A percentile compares a stretch with the other conserved stretches of the same genome.
These are phyloP conservation scores for Hystrix brachyura DNA, from an alignment of 2,113 vertebrate species.

Conservation along the genomic window DNA sequence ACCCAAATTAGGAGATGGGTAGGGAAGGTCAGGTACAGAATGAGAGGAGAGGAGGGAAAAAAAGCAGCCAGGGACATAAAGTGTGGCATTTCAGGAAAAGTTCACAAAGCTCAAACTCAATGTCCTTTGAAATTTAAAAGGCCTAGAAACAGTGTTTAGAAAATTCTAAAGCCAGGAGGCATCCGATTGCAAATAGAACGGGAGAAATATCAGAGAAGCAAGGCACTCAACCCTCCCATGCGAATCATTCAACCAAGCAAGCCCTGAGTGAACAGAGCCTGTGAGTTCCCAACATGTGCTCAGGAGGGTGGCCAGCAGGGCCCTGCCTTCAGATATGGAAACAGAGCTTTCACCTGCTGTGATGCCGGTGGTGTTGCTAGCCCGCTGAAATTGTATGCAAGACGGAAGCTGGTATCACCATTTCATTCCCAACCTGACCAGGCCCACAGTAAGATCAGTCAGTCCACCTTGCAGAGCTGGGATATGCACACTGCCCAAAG, in stretches of 20 bases:
- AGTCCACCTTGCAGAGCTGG: not conserved
- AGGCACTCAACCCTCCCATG: not conserved
- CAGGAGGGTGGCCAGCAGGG: not conserved
- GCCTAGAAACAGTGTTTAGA: not conserved
- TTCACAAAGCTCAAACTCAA: not conserved
- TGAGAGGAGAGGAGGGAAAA: not conserved
- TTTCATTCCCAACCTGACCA: fast-evolving
- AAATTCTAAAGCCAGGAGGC: not conserved
- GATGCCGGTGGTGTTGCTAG: not conserved
- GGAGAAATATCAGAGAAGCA: not conserved
- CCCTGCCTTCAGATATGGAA: not conserved
- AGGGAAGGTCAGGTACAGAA: too few relatives aligned
- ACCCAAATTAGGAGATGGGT: not conserved
- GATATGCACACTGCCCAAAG: not conserved
- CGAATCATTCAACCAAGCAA: not conserved
- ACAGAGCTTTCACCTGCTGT: not conserved
- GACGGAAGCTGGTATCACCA: not conserved
- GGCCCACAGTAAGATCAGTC: not conserved
- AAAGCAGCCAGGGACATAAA: not conserved
- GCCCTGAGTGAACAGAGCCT: not conserved
- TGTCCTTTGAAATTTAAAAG: conserved; percentile 3
- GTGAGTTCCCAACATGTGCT: not conserved
- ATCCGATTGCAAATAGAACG: not conserved
- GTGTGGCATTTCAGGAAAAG: not conserved
- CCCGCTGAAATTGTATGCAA: not conserved